A percentile compares a stretch with the other conserved stretches of the same genome.
Conservation (phyloP, 1,140 invertebrate species). For the Leucophenga varia region DNA sequence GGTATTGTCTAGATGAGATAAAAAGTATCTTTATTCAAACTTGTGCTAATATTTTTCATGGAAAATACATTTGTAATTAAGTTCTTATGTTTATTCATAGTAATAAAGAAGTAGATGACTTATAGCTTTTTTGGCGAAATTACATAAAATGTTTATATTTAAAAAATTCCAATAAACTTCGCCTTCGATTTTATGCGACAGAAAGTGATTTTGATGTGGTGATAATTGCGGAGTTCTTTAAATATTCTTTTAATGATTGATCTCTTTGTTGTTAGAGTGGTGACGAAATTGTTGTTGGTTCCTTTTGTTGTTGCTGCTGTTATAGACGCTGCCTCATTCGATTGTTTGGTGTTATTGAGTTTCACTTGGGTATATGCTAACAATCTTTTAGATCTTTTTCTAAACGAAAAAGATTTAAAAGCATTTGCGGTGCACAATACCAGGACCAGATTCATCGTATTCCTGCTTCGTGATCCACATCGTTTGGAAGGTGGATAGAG, state of each 20-base stretch:
- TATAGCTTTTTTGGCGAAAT: too few relatives aligned
- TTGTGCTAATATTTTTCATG: too few relatives aligned
- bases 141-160: too few relatives aligned
- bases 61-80: too few relatives aligned
- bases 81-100: too few relatives aligned
- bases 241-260: conserved; percentile 8
- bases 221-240: conserved; percentile 2
- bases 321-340: neutral
- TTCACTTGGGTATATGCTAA: conserved; percentile 22
- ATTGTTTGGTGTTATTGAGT: conserved; percentile 16
- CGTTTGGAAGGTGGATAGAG: conserved; percentile 80
- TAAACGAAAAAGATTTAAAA: conserved; percentile 61
- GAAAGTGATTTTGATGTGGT: too few relatives aligned
- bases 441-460: conserved; percentile 74
- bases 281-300: conserved; percentile 1
- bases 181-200: too few relatives aligned
- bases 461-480: conserved; percentile 83
- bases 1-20: too few relatives aligned
- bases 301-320: conserved; percentile 3
- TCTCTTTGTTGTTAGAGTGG: neutral
- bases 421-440: conserved; percentile 71
- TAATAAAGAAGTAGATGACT: too few relatives aligned
- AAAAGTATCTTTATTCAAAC: too few relatives aligned
- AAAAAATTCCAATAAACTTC: too few relatives aligned
- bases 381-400: conserved; percentile 44